phyloP scores from a whole-genome alignment of 2,797 vertebrate genomes.

The Epinephelus coioides region DNA sequence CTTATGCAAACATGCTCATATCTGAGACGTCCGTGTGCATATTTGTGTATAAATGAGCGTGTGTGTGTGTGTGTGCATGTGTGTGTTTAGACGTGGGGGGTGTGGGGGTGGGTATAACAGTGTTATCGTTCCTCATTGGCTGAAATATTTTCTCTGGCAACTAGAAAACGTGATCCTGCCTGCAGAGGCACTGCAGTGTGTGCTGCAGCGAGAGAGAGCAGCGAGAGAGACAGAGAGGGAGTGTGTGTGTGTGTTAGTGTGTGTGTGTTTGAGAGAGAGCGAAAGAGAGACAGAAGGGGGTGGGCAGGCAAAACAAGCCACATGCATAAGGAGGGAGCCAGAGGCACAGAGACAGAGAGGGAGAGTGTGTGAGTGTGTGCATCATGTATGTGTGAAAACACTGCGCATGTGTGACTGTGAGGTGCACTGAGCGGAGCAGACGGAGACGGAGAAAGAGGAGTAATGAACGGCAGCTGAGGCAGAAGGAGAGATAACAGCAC shows the following conservation, averaged over 20 bases:
- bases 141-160: constrained; percentile 82
- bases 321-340: constrained; percentile 76
- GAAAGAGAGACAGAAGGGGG: constrained; percentile 27
- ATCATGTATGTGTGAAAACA: constrained; percentile 67
- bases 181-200: constrained; percentile 90
- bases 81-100: constrained; percentile 34
- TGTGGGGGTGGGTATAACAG: constrained; percentile 39
- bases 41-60: constrained; percentile 37
- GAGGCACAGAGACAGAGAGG: constrained; percentile 63
- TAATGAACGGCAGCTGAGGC: constrained; percentile 67
- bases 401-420: constrained; percentile 79
- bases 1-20: constrained; percentile 12
- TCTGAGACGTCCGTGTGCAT: constrained; percentile 33
- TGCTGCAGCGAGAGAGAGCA: constrained; percentile 81
- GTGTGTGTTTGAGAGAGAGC: constrained; percentile 50
- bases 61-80: constrained; percentile 39
- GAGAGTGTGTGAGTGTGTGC: constrained; percentile 55
- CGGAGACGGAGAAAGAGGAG: constrained; percentile 68
- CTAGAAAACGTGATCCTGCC: constrained; percentile 86
- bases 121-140: constrained; percentile 79
- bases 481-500: constrained; percentile 56
- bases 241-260: constrained; percentile 57
- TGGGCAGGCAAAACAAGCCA: constrained; percentile 66
- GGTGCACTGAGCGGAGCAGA: constrained; percentile 73
- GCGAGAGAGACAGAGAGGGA: constrained; percentile 59